These are phyloP conservation scores for Dryomyza anilis DNA, from an alignment of 2,888 invertebrate genomes.

Conservation along the genomic window DNA sequence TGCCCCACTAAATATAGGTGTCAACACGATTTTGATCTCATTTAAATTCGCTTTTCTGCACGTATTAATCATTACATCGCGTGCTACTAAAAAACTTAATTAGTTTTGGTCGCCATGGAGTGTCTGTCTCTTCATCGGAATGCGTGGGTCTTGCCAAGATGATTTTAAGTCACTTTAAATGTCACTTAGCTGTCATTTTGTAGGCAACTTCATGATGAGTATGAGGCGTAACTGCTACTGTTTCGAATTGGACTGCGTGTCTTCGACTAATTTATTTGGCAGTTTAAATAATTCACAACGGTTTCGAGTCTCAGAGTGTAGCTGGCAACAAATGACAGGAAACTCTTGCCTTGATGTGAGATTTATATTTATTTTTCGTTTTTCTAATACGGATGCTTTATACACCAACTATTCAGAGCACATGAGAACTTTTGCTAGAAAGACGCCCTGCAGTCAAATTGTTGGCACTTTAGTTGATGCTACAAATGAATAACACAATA, in stretches of 20 bases:
- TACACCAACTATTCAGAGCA: too few relatives aligned
- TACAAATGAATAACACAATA: too few relatives aligned
- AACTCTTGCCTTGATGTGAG: background rate
- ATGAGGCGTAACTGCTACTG: too few relatives aligned
- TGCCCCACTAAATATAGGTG: background rate
- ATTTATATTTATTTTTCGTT: too few relatives aligned
- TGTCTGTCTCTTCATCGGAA: background rate
- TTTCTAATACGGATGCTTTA: too few relatives aligned
- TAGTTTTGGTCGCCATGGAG: background rate
- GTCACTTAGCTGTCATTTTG: constrained; percentile 7
- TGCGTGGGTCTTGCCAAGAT: background rate
- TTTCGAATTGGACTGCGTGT: background rate
- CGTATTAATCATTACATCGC: background rate
- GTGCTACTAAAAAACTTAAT: background rate
- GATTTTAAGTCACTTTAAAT: constrained; percentile 5
- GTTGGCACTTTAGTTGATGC: background rate
- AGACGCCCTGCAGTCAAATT: background rate
- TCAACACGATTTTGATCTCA: background rate
- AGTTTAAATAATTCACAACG: background rate
- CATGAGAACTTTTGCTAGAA: background rate
- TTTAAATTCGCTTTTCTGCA: too few relatives aligned
- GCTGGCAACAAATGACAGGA: constrained; percentile 7
- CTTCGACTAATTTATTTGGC: background rate
- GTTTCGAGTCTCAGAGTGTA: too few relatives aligned
- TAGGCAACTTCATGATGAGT: too few relatives aligned